Percentiles rank a stretch among this genome's conserved stretches.
Evolutionary conservation across 2,888 invertebrate species (phyloP).

Genomic region (Epinotia bilunana): DNA sequence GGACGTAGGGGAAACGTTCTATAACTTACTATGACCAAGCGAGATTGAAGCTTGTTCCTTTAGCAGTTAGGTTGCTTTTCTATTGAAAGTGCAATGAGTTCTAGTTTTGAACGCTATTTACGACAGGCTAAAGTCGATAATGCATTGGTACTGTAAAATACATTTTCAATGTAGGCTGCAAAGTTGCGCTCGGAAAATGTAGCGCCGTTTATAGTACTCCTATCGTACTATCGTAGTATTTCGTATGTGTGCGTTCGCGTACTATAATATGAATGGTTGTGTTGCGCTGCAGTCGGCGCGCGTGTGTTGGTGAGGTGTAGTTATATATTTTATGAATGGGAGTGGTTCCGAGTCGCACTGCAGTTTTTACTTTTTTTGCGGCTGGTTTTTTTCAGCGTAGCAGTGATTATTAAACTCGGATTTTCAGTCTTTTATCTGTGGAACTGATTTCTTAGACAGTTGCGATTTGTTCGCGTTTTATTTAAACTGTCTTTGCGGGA

Average conservation of each 20-base stretch:
- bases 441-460: slow-evolving; percentile 21
- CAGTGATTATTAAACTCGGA: slow-evolving; percentile 39
- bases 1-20: slow-evolving; percentile 53
- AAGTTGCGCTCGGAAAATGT: slow-evolving; percentile 76
- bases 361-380: slow-evolving; percentile 37
- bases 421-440: slow-evolving; percentile 32
- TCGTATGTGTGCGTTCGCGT: slow-evolving; percentile 59
- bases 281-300: slow-evolving; percentile 57
- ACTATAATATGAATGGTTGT: slow-evolving; percentile 50
- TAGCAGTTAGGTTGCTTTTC: slow-evolving; percentile 54
- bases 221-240: slow-evolving; percentile 76
- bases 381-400: slow-evolving; percentile 26
- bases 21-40: slow-evolving; percentile 45
- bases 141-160: slow-evolving; percentile 49
- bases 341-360: slow-evolving; percentile 59
- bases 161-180: slow-evolving; percentile 59
- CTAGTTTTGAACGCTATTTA: slow-evolving; percentile 49
- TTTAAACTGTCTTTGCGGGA: not conserved
- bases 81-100: slow-evolving; percentile 45
- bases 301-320: slow-evolving; percentile 52
- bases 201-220: slow-evolving; percentile 80
- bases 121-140: slow-evolving; percentile 52
- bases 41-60: slow-evolving; percentile 51
- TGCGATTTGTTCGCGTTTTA: slow-evolving; percentile 14
- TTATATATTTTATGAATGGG: slow-evolving; percentile 71